Base-by-base conservation (phyloP, 2,888 invertebrate species). In the Eristalis tenax region DNA sequence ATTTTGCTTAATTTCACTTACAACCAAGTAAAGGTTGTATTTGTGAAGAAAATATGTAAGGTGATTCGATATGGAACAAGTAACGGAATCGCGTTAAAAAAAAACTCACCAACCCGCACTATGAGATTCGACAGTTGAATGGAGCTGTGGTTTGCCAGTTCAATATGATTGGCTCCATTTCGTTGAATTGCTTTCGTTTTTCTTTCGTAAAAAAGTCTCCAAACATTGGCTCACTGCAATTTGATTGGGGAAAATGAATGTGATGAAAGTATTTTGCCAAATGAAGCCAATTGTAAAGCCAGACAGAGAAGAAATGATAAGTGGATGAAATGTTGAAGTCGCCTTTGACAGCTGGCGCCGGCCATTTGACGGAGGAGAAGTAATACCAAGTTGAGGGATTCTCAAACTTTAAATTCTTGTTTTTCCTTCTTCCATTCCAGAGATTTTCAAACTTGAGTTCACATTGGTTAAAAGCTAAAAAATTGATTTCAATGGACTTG, bases 61-160 rank as follows among this genome's bases (percentile, higher is more conserved):
- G 11, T 23, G 68, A 10, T n/a, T 68, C 50, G 38, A n/a, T 10
- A 18, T 38, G 18, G 10, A 32, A 32, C 18, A 28, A 59, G 22
- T 40, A 40, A 59, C 26, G 43, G 28, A 71, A 22, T 38, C 38
- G 38, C 11, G 38, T 50, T 18, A 4, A 4, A 4, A 5, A 4
- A 32, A 56, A 66, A 75, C 57, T 66, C n/a, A 18, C 59, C 26
- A 68, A 38, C 61, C 23, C 66, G 22, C 80, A 28, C 81, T 28
- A 81, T 75, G 81, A 81, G 81, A 81, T 81, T 81, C 81, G 63
- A 56, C 28, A 38, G 68, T 32, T 59, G 65, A 76, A 70, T 82
- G 75, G 18, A 28, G 32, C 15, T 15, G 18, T 68, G 63, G 8
- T 56, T 66, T 15, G 65, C 65, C 56, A 23, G 57, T 57, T 56